These are phyloP conservation scores for Drosophila repleta DNA, from an alignment of 1,140 invertebrate genomes.

Conservation along the genomic window DNA sequence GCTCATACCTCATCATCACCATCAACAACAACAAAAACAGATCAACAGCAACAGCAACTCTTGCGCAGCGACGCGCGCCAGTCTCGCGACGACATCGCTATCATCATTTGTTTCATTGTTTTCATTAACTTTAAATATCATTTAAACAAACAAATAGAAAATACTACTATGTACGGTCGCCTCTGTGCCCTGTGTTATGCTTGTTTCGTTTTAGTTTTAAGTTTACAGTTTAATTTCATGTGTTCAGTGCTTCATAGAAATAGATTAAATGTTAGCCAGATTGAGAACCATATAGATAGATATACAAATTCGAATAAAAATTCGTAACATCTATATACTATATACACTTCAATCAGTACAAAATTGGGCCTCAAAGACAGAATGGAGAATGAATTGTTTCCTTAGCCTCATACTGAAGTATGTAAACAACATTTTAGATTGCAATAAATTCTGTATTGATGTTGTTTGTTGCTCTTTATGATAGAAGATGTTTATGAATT, in stretches of 20 bases:
- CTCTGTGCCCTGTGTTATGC: constrained; percentile 56
- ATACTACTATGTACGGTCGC: constrained; percentile 47
- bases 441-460: constrained; percentile 15
- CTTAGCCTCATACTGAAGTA: constrained; percentile 12
- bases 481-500: not conserved
- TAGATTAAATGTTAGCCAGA: constrained; percentile 14
- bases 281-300: constrained; percentile 21
- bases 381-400: constrained; percentile 21
- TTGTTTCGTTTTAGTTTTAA: constrained; percentile 55
- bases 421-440: constrained; percentile 32
- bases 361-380: constrained; percentile 11
- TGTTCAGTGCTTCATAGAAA: constrained; percentile 7
- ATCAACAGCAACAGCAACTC: constrained; percentile 43
- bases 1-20: constrained; percentile 32
- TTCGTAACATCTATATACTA: not conserved
- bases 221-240: constrained; percentile 46
- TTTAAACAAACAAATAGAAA: constrained; percentile 48
- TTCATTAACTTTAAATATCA: constrained; percentile 51
- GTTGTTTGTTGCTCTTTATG: not conserved
- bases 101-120: constrained; percentile 37
- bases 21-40: constrained; percentile 36
- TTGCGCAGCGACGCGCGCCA: constrained; percentile 37
- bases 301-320: constrained; percentile 35
- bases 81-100: constrained; percentile 24
- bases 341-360: not conserved